These are phyloP conservation scores for Bombylius major DNA, from an alignment of 2,888 invertebrate species.

Conservation along the genomic window DNA sequence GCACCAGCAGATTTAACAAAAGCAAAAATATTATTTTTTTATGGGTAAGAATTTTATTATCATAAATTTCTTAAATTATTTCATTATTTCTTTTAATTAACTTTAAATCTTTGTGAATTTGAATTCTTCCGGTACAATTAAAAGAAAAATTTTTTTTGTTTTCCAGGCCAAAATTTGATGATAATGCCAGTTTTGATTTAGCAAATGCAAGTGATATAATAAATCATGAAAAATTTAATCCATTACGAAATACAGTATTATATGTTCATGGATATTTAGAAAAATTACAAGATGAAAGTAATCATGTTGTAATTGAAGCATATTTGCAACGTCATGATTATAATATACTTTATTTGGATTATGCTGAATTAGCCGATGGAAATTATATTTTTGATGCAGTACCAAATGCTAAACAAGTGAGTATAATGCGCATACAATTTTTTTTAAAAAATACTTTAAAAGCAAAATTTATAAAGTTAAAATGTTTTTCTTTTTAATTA, in stretches of 20 bases:
- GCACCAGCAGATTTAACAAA: conserved; percentile 37
- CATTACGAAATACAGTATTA: conserved; percentile 40
- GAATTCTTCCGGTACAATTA: too few relatives aligned
- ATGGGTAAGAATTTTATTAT: conserved; percentile 20
- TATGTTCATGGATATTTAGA: conserved; percentile 50
- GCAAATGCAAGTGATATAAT: conserved; percentile 23
- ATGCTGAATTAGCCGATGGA: conserved; percentile 34
- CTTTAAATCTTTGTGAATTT: too few relatives aligned
- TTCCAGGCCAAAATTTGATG: conserved; percentile 25
- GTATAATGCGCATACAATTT: background rate
- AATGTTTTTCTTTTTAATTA: background rate
- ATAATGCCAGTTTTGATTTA: conserved; percentile 25
- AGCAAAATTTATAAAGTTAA: background rate
- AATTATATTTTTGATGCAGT: conserved; percentile 34
- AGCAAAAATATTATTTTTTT: conserved; percentile 33
- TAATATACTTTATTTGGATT: conserved; percentile 31
- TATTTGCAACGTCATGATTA: conserved; percentile 28
- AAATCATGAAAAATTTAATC: conserved; percentile 29
- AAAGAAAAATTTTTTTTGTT: background rate
- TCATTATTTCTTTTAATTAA: too few relatives aligned
- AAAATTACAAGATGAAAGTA: conserved; percentile 44
- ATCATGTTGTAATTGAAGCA: conserved; percentile 37
- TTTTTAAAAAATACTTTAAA: background rate
- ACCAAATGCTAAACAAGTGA: conserved; percentile 28
- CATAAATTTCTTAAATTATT: too few relatives aligned